Evolutionary conservation across 2,113 vertebrate genomes (phyloP).

Genomic region (Tringa solitaria): DNA sequence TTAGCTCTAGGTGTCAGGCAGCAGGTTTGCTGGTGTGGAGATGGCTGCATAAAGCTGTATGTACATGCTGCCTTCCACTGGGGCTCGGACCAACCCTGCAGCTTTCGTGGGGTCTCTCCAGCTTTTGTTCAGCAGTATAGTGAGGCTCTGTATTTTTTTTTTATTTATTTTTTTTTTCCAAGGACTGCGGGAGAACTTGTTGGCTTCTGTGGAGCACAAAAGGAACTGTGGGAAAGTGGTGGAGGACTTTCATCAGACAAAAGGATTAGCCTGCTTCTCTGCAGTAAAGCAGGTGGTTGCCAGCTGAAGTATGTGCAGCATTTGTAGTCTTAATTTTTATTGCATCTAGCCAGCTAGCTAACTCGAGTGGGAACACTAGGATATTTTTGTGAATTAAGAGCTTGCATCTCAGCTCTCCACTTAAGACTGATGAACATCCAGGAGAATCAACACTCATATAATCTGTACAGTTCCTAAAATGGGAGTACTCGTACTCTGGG

Average conservation of each 20-base stretch:
- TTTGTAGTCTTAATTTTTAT: conserved; percentile 52
- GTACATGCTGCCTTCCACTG: not conserved
- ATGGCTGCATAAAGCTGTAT: not conserved
- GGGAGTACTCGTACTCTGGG: not conserved
- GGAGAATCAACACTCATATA: not conserved
- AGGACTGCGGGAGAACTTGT: not conserved
- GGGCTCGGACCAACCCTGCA: not conserved
- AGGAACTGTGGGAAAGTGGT: conserved; percentile 60
- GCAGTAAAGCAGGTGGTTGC: conserved; percentile 47
- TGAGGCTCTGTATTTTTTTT: not conserved
- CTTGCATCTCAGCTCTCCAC: not conserved
- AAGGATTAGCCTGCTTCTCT: conserved; percentile 46
- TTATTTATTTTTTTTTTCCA: not conserved
- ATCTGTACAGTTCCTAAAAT: not conserved
- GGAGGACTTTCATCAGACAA: conserved; percentile 51
- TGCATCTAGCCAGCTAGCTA: conserved; percentile 5
- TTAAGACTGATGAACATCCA: not conserved
- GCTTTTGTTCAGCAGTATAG: not conserved
- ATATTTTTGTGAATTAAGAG: conserved; percentile 24
- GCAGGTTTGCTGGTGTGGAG: not conserved
- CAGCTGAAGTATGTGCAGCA: conserved; percentile 45
- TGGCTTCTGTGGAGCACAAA: not conserved
- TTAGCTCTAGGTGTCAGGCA: not conserved
- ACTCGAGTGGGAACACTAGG: conserved; percentile 18
- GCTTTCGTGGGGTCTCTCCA: not conserved